These are phyloP conservation scores for Acheta domesticus DNA, from an alignment of 2,888 invertebrate species.

Conservation along the genomic window DNA sequence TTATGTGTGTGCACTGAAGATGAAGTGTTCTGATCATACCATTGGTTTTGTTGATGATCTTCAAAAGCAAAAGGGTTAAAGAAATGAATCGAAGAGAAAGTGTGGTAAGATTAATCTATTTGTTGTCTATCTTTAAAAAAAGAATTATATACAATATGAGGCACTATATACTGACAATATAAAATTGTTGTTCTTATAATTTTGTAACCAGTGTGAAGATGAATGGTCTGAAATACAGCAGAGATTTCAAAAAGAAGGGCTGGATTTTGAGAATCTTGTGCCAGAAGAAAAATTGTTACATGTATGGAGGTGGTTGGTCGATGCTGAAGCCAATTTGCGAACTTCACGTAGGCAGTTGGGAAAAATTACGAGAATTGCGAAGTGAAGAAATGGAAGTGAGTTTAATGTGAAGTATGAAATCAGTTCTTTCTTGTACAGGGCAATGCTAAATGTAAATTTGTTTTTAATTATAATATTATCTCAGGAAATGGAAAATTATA, in stretches of 20 bases:
- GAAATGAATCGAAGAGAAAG: slow-evolving; percentile 27
- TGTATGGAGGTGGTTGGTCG: slow-evolving; percentile 49
- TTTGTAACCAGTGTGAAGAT: slow-evolving; percentile 43
- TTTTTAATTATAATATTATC: neutral
- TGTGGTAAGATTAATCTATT: slow-evolving; percentile 21
- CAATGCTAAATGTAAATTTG: too few relatives aligned
- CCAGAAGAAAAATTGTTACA: slow-evolving; percentile 45
- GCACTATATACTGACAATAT: neutral
- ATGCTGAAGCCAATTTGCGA: slow-evolving; percentile 48
- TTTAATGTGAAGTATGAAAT: neutral
- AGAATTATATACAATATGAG: neutral
- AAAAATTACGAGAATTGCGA: slow-evolving; percentile 47
- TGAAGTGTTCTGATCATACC: too few relatives aligned
- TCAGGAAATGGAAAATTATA: slow-evolving; percentile 47
- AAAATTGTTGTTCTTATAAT: neutral
- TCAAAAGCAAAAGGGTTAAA: slow-evolving; percentile 11
- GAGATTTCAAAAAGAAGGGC: slow-evolving; percentile 47
- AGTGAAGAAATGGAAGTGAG: slow-evolving; percentile 47
- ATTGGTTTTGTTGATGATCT: neutral
- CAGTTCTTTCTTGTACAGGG: too few relatives aligned
- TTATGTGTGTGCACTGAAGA: too few relatives aligned
- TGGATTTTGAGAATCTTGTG: slow-evolving; percentile 44
- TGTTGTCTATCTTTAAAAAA: too few relatives aligned
- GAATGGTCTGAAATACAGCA: slow-evolving; percentile 46
- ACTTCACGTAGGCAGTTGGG: slow-evolving; percentile 47